Evolutionary conservation across 1,140 invertebrate species (phyloP), one percentile per base, ranked within the genome.

Genomic region (Triops longicaudatus): DNA sequence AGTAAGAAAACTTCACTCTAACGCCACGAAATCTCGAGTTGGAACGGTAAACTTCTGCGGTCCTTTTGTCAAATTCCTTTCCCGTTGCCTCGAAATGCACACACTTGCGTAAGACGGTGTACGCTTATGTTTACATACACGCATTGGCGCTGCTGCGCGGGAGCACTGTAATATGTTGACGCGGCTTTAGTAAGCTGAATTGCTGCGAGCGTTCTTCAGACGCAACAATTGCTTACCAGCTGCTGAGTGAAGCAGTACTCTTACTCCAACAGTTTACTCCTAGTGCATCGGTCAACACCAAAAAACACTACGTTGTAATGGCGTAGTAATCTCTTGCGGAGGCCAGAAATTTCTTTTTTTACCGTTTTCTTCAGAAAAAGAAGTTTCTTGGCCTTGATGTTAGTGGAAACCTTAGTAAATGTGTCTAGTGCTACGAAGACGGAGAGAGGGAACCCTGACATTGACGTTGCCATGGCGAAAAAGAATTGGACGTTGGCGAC

Each of bases 381-480:
- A 63, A 63, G 17, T n/a, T n/a, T 63, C 50, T 63, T 63, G 50
- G 50, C 50, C 50, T 63, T 63, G 50, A 63, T 63, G 50, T 63
- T 63, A 22, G 50, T 63, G 50, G 50, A 63, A 63, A n/a, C 50
- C 50, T 63, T 63, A 63, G 50, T 63, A 63, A 63, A 22, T 12
- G 50, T 63, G 50, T 63, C 3, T 22, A 12, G 50, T 63, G 50
- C 50, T 63, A 22, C 50, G 50, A 37, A 37, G 31, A 63, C 50
- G 14, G 17, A 22, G 22, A 22, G 50, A 63, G 50, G 50, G 50
- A 63, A 63, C 44, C 44, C 44, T 63, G 44, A 11, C 50, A 63
- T 63, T 63, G 50, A 63, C 50, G 50, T 63, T 63, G 50, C 50
- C 50, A 63, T 63, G 50, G 50, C 50, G 50, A 63, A 63, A 63